phyloP scores from a whole-genome alignment of 2,888 invertebrate species.

The Eristalis tenax region DNA sequence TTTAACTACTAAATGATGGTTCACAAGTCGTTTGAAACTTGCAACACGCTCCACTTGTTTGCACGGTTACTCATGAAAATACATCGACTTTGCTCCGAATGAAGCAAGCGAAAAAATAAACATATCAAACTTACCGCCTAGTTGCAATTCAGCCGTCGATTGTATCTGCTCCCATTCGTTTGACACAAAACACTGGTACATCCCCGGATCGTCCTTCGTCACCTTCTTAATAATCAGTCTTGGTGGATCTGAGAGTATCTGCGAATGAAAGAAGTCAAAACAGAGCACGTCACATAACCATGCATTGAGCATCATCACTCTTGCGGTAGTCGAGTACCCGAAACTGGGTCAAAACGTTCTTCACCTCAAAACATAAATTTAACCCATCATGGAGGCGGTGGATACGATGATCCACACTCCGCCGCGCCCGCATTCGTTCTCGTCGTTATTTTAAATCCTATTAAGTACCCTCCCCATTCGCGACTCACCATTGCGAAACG shows the following conservation, averaged over 20 bases:
- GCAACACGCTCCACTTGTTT: background rate
- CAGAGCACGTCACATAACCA: conserved; percentile 72
- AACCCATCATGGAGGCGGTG: background rate
- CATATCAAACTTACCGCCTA: conserved; percentile 85
- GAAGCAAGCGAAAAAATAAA: too few species aligned
- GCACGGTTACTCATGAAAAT: too few species aligned
- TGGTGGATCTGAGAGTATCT: conserved; percentile 81
- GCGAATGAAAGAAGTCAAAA: conserved; percentile 75
- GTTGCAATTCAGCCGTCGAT: conserved; percentile 89
- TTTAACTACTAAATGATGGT: too few species aligned
- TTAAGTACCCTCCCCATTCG: conserved; percentile 22
- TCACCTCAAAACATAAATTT: conserved; percentile 67
- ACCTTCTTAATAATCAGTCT: conserved; percentile 85
- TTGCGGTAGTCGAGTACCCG: conserved; percentile 4
- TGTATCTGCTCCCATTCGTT: conserved; percentile 93
- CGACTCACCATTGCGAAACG: background rate
- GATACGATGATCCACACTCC: background rate
- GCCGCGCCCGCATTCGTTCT: background rate
- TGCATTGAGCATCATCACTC: background rate
- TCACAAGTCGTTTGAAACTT: too few species aligned
- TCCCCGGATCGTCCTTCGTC: conserved; percentile 91
- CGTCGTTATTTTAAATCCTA: conserved; percentile 41
- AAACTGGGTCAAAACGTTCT: conserved; percentile 67
- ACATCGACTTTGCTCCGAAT: background rate
- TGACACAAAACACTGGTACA: conserved; percentile 95